phyloP scores from a whole-genome alignment of 2,888 invertebrate genomes.

The Acanthosepion esculentum region DNA sequence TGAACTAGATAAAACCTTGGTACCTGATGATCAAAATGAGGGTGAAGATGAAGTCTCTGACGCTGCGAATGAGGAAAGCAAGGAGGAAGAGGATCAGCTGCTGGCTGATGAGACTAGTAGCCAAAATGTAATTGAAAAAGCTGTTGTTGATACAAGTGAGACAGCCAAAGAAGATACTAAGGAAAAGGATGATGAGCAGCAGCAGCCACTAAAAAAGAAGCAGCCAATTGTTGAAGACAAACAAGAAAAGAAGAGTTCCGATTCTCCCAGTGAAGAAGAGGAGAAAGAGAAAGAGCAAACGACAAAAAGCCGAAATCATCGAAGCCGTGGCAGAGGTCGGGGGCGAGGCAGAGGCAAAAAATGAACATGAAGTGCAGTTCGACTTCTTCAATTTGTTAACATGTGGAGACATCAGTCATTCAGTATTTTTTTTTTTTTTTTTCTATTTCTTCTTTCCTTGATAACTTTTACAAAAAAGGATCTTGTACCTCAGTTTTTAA shows the following conservation, averaged over 20 bases:
- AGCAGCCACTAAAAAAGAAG: not conserved
- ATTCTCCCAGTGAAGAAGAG: constrained; percentile 25
- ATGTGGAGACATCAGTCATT: not conserved
- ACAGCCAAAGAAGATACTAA: not conserved
- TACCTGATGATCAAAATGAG: constrained; percentile 24
- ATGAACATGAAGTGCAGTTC: not conserved
- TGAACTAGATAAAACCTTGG: not conserved
- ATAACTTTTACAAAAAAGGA: not conserved
- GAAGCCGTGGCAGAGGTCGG: constrained; percentile 35
- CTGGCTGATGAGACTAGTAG: not conserved
- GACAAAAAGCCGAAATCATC: not conserved
- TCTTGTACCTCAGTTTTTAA: constrained; percentile 1
- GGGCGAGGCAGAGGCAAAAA: constrained; percentile 24
- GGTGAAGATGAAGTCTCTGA: not conserved
- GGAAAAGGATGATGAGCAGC: not conserved
- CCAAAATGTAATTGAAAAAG: not conserved
- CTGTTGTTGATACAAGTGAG: not conserved
- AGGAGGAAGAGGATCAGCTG: constrained; percentile 15
- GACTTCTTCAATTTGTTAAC: not conserved
- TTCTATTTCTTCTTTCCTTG: not conserved
- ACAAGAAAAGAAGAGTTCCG: not conserved
- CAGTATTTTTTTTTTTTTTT: not conserved
- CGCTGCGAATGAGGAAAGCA: not conserved
- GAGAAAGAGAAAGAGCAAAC: constrained; percentile 7
- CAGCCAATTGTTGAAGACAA: not conserved